These are phyloP conservation scores for Climacteris rufus DNA, from an alignment of 2,113 vertebrate genomes.

Conservation along the genomic window DNA sequence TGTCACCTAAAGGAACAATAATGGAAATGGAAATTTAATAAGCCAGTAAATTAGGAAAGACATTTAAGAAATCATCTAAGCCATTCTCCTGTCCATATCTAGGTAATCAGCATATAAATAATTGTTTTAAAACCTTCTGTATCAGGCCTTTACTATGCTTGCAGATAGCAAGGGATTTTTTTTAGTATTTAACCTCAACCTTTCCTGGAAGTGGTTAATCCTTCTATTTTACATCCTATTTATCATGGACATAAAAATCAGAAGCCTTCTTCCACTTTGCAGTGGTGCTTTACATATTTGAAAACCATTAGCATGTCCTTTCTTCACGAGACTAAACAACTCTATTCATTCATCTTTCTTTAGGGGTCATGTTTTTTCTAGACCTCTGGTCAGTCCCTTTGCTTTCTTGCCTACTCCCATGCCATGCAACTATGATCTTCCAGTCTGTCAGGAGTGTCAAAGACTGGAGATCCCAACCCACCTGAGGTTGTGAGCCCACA, in stretches of 20 bases:
- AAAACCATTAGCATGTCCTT: slow-evolving; percentile 14
- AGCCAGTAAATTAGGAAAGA: background rate
- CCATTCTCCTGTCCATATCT: background rate
- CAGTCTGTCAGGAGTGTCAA: background rate
- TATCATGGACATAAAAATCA: background rate
- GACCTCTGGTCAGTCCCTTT: slow-evolving; percentile 24
- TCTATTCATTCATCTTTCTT: slow-evolving; percentile 50
- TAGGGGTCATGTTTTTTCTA: slow-evolving; percentile 51
- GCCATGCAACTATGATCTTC: background rate
- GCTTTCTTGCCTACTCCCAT: slow-evolving; percentile 23
- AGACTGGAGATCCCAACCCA: background rate
- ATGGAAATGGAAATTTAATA: background rate
- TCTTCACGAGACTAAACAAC: slow-evolving; percentile 20
- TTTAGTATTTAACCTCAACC: background rate
- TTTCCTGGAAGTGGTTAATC: background rate
- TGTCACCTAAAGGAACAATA: background rate
- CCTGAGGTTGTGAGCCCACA: background rate
- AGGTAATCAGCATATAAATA: background rate
- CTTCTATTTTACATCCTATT: background rate
- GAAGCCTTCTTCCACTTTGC: background rate
- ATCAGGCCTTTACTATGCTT: background rate
- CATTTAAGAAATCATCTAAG: background rate
- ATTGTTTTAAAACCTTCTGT: background rate
- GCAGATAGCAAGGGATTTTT: background rate
- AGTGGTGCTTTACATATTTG: background rate